Conservation (phyloP, 2,888 invertebrate genomes). For the Zaprionus lineosus region DNA sequence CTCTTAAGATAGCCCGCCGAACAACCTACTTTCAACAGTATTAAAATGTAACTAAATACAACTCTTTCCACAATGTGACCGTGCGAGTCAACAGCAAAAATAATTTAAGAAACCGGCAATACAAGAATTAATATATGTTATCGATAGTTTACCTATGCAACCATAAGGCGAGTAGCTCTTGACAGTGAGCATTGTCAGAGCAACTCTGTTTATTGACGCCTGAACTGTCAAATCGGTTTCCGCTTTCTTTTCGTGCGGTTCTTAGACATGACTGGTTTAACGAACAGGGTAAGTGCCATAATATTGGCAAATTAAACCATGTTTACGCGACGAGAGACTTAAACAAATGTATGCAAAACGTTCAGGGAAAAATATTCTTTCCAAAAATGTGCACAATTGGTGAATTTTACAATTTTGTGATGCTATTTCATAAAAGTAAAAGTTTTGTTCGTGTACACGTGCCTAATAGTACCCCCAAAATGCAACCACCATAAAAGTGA, state of each 20-base stretch:
- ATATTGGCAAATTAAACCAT: slow-evolving; percentile 52
- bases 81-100: too few species aligned
- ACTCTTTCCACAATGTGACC: slow-evolving; percentile 16
- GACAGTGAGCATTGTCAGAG: slow-evolving; percentile 14
- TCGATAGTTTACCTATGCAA: slow-evolving; percentile 3
- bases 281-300: slow-evolving; percentile 87
- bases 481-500: not conserved
- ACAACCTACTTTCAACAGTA: too few species aligned
- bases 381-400: slow-evolving; percentile 5
- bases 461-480: slow-evolving; percentile 29
- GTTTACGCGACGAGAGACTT: slow-evolving; percentile 26
- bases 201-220: slow-evolving; percentile 58
- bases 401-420: not conserved
- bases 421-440: slow-evolving; percentile 30
- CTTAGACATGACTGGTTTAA: slow-evolving; percentile 92
- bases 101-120: not conserved
- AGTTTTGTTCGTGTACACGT: slow-evolving; percentile 53
- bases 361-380: slow-evolving; percentile 1
- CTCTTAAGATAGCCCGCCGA: too few species aligned
- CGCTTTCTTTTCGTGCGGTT: slow-evolving; percentile 87
- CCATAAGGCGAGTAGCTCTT: slow-evolving; percentile 32
- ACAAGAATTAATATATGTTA: not conserved
- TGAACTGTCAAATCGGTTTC: slow-evolving; percentile 62
- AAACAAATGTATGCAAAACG: slow-evolving; percentile 40
- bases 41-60: slow-evolving; percentile 37